phyloP scores from a whole-genome alignment of 2,113 vertebrate genomes.

The Perognathus longimembris region DNA sequence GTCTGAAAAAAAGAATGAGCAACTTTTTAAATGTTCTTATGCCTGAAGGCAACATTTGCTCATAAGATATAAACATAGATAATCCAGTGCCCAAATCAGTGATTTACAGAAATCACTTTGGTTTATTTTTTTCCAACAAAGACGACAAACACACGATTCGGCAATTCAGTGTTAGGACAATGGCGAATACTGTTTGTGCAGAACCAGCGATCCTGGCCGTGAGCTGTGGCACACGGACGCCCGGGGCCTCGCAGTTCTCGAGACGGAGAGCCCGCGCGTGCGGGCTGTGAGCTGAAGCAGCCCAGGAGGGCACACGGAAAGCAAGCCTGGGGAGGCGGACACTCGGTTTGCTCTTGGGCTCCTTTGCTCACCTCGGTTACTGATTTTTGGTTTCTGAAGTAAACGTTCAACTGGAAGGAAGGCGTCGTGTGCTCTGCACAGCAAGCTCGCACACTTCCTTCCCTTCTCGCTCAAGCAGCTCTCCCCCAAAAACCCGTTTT shows the following conservation, averaged over 20 bases:
- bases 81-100: constrained; percentile 62
- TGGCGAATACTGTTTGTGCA: constrained; percentile 37
- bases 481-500: constrained; percentile 31
- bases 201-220: neutral
- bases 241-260: neutral
- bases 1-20: neutral
- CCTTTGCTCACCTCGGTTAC: constrained; percentile 32
- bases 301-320: neutral
- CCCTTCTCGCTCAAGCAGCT: constrained; percentile 39
- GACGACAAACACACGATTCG: neutral
- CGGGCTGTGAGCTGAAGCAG: neutral
- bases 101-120: constrained; percentile 23
- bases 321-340: constrained; percentile 14
- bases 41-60: constrained; percentile 24
- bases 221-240: neutral
- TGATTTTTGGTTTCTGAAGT: constrained; percentile 56
- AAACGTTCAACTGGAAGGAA: constrained; percentile 35
- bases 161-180: constrained; percentile 21
- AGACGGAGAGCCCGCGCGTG: neutral
- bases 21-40: neutral
- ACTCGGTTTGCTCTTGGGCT: neutral
- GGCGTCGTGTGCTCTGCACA: neutral
- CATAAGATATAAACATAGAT: constrained; percentile 26
- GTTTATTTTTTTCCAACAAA: constrained; percentile 59
- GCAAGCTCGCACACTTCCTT: neutral